Evolutionary conservation across 2,888 invertebrate genomes (phyloP).

Genomic region (Axea sp.): DNA sequence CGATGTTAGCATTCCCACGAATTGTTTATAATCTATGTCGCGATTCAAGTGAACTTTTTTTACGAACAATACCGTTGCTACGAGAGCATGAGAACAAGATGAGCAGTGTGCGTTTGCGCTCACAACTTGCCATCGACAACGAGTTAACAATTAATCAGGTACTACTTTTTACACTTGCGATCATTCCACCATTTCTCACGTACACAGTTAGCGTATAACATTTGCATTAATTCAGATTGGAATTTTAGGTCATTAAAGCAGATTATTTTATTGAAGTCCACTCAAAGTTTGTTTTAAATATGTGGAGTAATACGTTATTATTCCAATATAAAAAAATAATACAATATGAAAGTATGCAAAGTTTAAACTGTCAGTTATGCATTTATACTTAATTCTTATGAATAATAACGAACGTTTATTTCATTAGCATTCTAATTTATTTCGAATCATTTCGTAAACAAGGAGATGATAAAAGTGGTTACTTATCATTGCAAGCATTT

Average conservation of each 20-base stretch:
- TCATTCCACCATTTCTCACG: conserved; percentile 32
- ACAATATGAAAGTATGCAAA: no score
- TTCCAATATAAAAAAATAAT: no score
- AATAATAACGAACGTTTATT: no score
- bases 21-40: conserved; percentile 52
- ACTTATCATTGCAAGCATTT: conserved; percentile 5
- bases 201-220: conserved; percentile 14
- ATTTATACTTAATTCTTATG: no score
- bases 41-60: conserved; percentile 40
- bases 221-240: conserved; percentile 1
- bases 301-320: no score
- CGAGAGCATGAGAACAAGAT: conserved; percentile 49
- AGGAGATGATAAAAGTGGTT: no score
- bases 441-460: no score
- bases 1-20: conserved; percentile 36
- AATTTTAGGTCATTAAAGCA: conserved; percentile 11
- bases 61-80: conserved; percentile 45
- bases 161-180: conserved; percentile 38
- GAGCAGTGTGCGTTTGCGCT: conserved; percentile 20
- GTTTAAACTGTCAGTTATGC: no score
- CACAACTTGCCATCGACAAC: conserved; percentile 12
- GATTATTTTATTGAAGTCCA: not conserved
- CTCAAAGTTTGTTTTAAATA: no score
- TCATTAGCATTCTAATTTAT: no score
- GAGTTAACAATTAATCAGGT: conserved; percentile 33